Evolutionary conservation across 2,888 invertebrate species (phyloP).

Genomic region (Ectropis crepuscularia): DNA sequence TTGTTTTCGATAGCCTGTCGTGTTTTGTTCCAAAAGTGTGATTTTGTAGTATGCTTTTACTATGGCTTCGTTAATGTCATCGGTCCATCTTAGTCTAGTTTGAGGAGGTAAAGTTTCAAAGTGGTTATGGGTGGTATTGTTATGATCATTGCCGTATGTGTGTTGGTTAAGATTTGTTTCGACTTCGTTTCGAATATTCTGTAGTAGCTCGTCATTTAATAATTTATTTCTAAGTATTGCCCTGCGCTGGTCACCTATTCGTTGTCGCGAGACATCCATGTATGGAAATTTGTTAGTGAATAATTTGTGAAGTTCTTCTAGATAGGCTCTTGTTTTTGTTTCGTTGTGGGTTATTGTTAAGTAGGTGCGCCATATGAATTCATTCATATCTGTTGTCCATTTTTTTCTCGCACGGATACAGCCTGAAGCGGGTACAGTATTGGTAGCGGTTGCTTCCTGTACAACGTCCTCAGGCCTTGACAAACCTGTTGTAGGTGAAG

Average conservation of each 20-base stretch:
- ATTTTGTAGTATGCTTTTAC: background rate
- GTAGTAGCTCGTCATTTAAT: background rate
- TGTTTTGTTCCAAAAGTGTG: background rate
- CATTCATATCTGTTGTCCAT: slow-evolving; percentile 1
- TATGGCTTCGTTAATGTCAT: background rate
- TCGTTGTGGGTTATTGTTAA: background rate
- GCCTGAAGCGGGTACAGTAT: background rate
- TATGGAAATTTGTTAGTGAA: background rate
- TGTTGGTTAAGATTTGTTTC: background rate
- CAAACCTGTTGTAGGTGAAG: background rate
- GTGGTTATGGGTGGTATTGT: no score
- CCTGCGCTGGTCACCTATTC: background rate
- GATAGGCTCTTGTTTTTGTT: background rate
- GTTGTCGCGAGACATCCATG: background rate
- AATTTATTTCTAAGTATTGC: background rate
- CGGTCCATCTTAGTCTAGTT: background rate
- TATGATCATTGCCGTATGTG: no score
- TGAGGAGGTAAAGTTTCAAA: no score
- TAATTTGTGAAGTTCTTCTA: background rate
- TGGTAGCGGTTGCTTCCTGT: background rate
- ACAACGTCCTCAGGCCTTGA: background rate
- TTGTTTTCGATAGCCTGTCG: background rate
- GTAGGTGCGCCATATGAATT: background rate
- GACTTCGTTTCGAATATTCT: background rate
- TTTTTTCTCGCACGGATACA: background rate